Percentiles rank a stretch among this genome's conserved stretches.
These are phyloP conservation scores for Aphidius gifuensis DNA, from an alignment of 1,140 invertebrate genomes.

Conservation along the genomic window DNA sequence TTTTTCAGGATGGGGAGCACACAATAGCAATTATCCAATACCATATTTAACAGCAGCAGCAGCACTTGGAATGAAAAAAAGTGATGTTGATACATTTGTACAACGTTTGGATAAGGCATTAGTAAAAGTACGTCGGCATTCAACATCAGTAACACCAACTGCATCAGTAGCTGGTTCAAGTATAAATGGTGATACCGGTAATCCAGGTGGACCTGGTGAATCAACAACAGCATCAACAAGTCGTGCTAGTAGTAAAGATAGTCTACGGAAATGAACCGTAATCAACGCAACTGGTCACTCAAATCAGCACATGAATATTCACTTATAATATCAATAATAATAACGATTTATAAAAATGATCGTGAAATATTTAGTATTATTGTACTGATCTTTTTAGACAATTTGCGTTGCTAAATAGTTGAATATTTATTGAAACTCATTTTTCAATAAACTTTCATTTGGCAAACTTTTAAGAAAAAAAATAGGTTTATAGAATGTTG, in stretches of 20 bases:
- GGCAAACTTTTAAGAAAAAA: too few species aligned
- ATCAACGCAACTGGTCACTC: constrained; percentile 53
- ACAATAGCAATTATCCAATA: constrained; percentile 61
- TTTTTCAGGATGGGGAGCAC: constrained; percentile 66
- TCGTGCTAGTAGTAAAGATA: constrained; percentile 59
- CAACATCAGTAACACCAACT: constrained; percentile 56
- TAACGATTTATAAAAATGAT: too few species aligned
- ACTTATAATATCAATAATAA: constrained; percentile 33
- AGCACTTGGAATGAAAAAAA: constrained; percentile 66
- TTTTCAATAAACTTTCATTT: too few species aligned
- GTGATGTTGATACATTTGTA: constrained; percentile 67
- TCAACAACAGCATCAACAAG: constrained; percentile 57
- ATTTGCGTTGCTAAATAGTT: too few species aligned
- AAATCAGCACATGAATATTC: constrained; percentile 50
- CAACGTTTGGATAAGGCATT: constrained; percentile 63
- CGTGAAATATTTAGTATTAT: too few species aligned
- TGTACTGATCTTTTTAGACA: too few species aligned
- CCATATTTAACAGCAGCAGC: constrained; percentile 72
- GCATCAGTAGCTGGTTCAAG: constrained; percentile 49
- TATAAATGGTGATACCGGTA: constrained; percentile 48
- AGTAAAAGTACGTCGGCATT: constrained; percentile 54
- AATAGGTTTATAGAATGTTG: too few species aligned
- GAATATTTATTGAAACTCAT: too few species aligned
- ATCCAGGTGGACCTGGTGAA: constrained; percentile 46
- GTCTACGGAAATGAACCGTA: constrained; percentile 58